Percentiles rank a stretch among this genome's conserved stretches.
These are phyloP conservation scores for Miltochrista miniata DNA, from an alignment of 2,888 invertebrate genomes.

Conservation along the genomic window DNA sequence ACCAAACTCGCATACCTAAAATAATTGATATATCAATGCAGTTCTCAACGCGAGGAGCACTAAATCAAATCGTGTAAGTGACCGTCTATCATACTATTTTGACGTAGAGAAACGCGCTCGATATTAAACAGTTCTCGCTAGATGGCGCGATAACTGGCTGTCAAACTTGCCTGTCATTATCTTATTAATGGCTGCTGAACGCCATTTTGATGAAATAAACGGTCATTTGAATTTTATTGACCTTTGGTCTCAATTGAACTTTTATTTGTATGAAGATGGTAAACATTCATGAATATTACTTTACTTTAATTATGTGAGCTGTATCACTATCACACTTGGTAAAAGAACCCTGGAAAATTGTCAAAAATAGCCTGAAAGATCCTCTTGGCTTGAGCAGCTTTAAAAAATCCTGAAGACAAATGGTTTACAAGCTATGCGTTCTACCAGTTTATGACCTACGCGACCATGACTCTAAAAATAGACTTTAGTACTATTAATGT, in stretches of 20 bases:
- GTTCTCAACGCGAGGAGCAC: slow-evolving; percentile 70
- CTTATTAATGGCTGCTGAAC: slow-evolving; percentile 72
- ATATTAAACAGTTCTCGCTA: slow-evolving; percentile 78
- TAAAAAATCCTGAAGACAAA: no score
- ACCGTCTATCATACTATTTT: slow-evolving; percentile 76
- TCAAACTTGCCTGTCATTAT: slow-evolving; percentile 79
- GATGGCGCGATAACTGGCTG: slow-evolving; percentile 80
- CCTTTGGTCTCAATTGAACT: slow-evolving; percentile 36
- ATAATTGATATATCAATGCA: slow-evolving; percentile 83
- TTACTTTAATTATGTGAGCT: no score
- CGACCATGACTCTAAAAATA: no score
- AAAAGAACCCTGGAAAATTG: no score
- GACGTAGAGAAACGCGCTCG: slow-evolving; percentile 74
- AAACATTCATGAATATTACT: no score
- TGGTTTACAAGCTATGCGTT: no score
- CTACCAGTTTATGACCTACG: no score
- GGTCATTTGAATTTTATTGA: slow-evolving; percentile 64
- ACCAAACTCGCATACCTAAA: slow-evolving; percentile 74
- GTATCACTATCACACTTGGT: no score
- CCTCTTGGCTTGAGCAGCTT: no score
- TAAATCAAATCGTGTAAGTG: slow-evolving; percentile 75
- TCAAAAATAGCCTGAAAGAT: no score
- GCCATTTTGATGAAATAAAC: slow-evolving; percentile 67
- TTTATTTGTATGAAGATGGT: slow-evolving; percentile 19
- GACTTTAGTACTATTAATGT: background rate